Evolutionary conservation across 2,113 vertebrate species (phyloP), one percentile per base, ranked within the genome.

Genomic region (Atherinomorus stipes): DNA sequence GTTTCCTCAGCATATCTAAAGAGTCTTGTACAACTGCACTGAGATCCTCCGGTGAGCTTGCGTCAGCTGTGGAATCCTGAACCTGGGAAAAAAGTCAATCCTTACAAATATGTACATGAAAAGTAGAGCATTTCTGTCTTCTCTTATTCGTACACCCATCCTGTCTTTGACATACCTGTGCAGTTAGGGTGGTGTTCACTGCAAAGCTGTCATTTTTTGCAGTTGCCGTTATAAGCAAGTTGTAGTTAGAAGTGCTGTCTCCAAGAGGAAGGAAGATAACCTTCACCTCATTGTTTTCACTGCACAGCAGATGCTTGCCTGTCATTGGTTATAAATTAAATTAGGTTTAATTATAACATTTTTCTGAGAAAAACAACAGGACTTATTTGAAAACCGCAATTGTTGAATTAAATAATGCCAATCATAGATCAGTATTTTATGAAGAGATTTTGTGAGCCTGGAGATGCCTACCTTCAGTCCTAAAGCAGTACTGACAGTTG

Each of bases 191-290:
- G 19, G 86, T 74, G 13, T n/a, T 75, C 4, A 26, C 59, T 26
- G 16, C 73, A 12, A 93, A 91, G 0, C 64, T 81, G 3, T 1
- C 38, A 26, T 92, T 91, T 53, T 79, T 92, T 58, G 94, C 92
- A 45, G 81, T 93, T 64, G 94, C 90, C 49, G 58, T 87, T 44
- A 99, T 65, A 2, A 64, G 85, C 80, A 95, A 62, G 4, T 49
- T 38, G 45, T 94, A 94, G 69, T 94, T 44, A 12, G 84, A 78
- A 25, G 72, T 79, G 53, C 88, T 86, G 64, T 94, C 74, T 83
- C 96, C 97, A 23, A 91, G 85, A 4, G 96, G 96, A 74, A 98
- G 92, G 86, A 94, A 97, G 50, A 95, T 69, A 1, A 86, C 87
- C 6, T 85, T 85, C 26, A 95, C 85, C 15, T 68, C 76, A 23